phyloP scores from a whole-genome alignment of 2,888 invertebrate species.

The Ischnus inquisitorius region DNA sequence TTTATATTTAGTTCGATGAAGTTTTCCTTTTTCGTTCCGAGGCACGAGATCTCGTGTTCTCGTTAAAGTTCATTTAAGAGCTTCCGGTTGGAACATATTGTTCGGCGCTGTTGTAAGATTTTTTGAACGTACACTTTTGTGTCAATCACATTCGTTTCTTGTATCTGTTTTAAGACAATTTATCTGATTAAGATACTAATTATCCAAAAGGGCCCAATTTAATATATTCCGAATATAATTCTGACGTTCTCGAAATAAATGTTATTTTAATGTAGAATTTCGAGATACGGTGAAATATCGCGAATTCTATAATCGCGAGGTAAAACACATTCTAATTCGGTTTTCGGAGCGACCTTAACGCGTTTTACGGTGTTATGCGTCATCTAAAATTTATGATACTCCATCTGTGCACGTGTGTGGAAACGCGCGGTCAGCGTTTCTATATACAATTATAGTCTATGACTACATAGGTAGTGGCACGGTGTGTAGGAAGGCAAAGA shows the following conservation, averaged over 20 bases:
- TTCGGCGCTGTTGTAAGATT: no score
- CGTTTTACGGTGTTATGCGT: conserved; percentile 5
- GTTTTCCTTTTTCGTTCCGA: not conserved
- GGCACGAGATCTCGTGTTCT: not conserved
- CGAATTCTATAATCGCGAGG: not conserved
- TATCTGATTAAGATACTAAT: no score
- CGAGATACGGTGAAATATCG: not conserved
- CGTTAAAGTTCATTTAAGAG: no score
- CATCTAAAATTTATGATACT: conserved; percentile 8
- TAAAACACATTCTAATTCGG: not conserved
- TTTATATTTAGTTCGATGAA: not conserved
- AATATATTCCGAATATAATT: not conserved
- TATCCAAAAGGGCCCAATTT: no score
- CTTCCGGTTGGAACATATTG: no score
- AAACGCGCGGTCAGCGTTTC: conserved; percentile 1
- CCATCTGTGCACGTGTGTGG: not conserved
- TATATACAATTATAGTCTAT: conserved; percentile 13
- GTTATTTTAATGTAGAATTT: not conserved
- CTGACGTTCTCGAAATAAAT: not conserved
- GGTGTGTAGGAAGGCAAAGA: conserved; percentile 67
- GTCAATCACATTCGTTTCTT: no score
- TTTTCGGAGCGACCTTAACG: not conserved
- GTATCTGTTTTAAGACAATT: no score
- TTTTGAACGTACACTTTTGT: no score
- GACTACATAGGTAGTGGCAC: not conserved